A percentile compares a stretch with the other conserved stretches of the same genome.
phyloP scores from a whole-genome alignment of 2,113 vertebrate genomes.

The Pelodiscus sinensis region DNA sequence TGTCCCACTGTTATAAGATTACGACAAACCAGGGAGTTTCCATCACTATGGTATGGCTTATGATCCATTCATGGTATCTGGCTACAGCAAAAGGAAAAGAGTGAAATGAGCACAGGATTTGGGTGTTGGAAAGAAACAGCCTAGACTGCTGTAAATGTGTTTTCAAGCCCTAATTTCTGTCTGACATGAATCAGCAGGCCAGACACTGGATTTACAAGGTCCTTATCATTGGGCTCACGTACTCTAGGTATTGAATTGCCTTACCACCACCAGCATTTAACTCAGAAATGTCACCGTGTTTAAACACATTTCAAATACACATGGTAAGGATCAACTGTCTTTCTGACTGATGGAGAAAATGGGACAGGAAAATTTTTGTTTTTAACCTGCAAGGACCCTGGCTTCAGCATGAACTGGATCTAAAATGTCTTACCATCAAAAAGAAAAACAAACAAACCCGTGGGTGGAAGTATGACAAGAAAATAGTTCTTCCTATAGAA shows the following conservation, averaged over 20 bases:
- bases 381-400: slow-evolving; percentile 47
- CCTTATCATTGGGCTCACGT: accelerated
- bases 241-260: not conserved
- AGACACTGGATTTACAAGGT: not conserved
- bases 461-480: slow-evolving; percentile 29
- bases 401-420: slow-evolving; percentile 54
- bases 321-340: not conserved
- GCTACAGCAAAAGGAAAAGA: not conserved
- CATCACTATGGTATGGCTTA: accelerated
- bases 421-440: slow-evolving; percentile 47
- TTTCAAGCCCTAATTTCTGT: not conserved
- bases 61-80: not conserved
- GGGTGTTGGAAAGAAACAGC: not conserved
- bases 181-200: accelerated
- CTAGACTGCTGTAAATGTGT: accelerated
- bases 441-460: not conserved
- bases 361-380: not conserved
- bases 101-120: not conserved
- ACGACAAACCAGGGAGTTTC: not conserved
- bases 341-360: not conserved
- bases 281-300: accelerated
- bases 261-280: not conserved
- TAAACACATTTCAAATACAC: slow-evolving; percentile 32
- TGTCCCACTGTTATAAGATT: not conserved
- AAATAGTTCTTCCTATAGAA: slow-evolving; percentile 47